Evolutionary conservation across 1,140 invertebrate species (phyloP).

Genomic region (Phymorhynchus buccinoides): DNA sequence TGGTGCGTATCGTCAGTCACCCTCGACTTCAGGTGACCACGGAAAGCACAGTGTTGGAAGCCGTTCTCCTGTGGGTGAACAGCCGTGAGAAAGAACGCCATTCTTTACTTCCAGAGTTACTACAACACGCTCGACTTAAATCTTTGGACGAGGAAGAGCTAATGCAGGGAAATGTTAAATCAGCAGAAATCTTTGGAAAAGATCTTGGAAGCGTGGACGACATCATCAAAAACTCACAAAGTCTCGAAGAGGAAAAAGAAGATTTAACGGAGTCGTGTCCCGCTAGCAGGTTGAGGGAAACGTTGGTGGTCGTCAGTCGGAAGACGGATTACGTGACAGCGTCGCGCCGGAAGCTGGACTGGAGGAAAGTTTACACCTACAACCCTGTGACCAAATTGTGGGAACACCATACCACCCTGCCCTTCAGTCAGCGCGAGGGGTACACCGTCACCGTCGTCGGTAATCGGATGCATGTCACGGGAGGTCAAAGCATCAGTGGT

Average conservation of each 20-base stretch:
- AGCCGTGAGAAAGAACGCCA: not conserved
- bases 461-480: slow-evolving; percentile 38
- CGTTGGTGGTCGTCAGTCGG: slow-evolving; percentile 37
- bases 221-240: too few species aligned
- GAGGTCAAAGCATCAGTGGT: slow-evolving; percentile 34
- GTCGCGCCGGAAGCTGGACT: not conserved
- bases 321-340: slow-evolving; percentile 28
- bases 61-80: slow-evolving; percentile 26
- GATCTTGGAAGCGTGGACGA: too few species aligned
- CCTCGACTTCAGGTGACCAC: not conserved
- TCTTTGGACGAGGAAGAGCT: not conserved
- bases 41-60: slow-evolving; percentile 23
- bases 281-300: slow-evolving; percentile 11
- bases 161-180: not conserved
- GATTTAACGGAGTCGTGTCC: not conserved
- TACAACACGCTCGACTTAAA: slow-evolving; percentile 6
- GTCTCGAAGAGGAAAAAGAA: not conserved
- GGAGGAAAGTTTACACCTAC: slow-evolving; percentile 32
- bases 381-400: slow-evolving; percentile 33
- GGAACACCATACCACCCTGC: slow-evolving; percentile 32
- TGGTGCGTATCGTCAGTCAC: slow-evolving; percentile 30
- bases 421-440: slow-evolving; percentile 30
- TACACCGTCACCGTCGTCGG: slow-evolving; percentile 21
- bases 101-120: not conserved
- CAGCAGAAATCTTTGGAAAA: too few species aligned